Base-by-base conservation (phyloP, 2,888 invertebrate genomes). In the Netelia virgata region DNA sequence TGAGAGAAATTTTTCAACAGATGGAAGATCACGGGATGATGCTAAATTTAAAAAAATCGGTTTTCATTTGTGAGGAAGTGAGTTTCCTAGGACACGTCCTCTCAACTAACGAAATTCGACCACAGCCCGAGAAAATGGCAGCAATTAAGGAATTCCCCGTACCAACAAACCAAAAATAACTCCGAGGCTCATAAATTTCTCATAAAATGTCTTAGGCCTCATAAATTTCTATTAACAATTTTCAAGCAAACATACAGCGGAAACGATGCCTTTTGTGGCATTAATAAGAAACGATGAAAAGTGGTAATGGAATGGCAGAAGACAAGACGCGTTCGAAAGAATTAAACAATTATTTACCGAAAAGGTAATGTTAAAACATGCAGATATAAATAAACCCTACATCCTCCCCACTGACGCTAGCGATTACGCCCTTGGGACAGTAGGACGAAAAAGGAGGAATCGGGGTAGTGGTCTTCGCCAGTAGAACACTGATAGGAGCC, bases 81-180 rank as follows among this genome's bases (percentile, higher is more conserved):
- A 74, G 87, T 10, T 90, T 87, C 64, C 79, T 92, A n/a, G 91
- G 92, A 3, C 89, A 89, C 77, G 55, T 86, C 0, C 81, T 91
- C 3, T 76, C 77, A 16, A 47, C 63, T 10, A 66, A 84, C 0
- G 88, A 87, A n/a, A 77, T 91, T 1, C 14, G 23, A 16, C 79
- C 70, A 9, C 57, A 70, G 1, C 36, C 36, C 1, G 63, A 70
- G 8, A 78, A 79, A 50, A 3, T 72, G n/a, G 18, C 10, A 1
- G 57, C 57, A 8, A 72, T 72, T 3, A 11, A 43, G 16, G 23
- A 68, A 0, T 77, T 55, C 3, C 77, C 68, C 1, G 5, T n/a
- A 3, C 77, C 77, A 9, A 55, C 3, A 3, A 72, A 70, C 43
- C 18, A n/a, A 23, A 69, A 79, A 9, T 50, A 72, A n/a, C 41